Evolutionary conservation across 2,797 vertebrate genomes (phyloP).

Genomic region (Glyptemys insculpta): DNA sequence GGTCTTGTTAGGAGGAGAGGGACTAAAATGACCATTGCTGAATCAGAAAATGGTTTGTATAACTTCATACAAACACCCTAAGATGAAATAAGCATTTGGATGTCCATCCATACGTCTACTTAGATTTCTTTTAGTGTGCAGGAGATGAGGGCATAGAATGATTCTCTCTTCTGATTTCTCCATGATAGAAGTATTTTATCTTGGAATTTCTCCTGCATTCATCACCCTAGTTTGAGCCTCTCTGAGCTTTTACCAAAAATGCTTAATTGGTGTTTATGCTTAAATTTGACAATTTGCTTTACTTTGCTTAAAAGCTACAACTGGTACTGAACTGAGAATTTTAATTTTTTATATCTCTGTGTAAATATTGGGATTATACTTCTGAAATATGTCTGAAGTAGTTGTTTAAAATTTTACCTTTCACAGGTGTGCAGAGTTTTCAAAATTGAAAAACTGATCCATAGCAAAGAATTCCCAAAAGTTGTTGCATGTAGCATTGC

Average conservation of each 20-base stretch:
- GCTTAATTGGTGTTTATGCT: constrained; percentile 14
- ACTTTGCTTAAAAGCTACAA: constrained; percentile 27
- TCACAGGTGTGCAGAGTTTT: background rate
- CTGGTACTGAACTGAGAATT: background rate
- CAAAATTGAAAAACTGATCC: background rate
- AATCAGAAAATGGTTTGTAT: background rate
- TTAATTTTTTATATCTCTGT: background rate
- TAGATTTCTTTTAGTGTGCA: background rate
- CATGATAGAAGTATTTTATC: background rate
- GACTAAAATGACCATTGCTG: background rate
- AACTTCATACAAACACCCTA: background rate
- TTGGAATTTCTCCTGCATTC: background rate
- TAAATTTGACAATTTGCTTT: background rate
- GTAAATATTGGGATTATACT: background rate
- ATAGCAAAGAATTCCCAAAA: background rate
- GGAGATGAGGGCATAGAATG: background rate
- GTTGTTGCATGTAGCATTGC: background rate
- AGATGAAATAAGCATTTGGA: background rate
- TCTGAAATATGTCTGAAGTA: constrained; percentile 13
- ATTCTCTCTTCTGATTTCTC: background rate
- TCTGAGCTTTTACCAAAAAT: fast-evolving
- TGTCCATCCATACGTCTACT: background rate
- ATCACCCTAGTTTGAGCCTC: background rate
- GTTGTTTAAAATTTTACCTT: background rate
- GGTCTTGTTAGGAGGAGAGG: background rate